Conservation (phyloP, 2,888 invertebrate genomes). For the Eremobia ochroleuca region DNA sequence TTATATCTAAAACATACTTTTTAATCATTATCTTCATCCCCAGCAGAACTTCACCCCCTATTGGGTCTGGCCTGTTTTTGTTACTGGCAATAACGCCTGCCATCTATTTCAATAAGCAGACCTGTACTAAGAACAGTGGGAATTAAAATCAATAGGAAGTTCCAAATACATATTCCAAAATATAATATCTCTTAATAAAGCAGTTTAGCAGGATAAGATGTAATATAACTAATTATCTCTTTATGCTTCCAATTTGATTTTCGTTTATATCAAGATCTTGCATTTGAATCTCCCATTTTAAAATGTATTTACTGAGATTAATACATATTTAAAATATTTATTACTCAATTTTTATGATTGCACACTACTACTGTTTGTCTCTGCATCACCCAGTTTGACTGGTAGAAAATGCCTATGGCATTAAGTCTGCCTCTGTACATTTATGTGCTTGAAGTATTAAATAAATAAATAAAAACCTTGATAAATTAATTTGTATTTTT, state of each 20-base stretch:
- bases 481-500: neutral
- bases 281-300: neutral
- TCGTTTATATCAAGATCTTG: neutral
- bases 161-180: neutral
- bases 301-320: neutral
- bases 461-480: no score
- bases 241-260: slow-evolving; percentile 1
- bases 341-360: no score
- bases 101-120: no score
- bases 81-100: no score
- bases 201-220: neutral
- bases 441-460: no score
- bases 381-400: no score
- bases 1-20: neutral
- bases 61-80: neutral
- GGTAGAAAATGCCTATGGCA: no score
- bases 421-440: no score
- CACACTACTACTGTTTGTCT: no score
- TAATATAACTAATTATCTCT: neutral
- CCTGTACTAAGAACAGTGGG: neutral
- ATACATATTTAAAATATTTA: no score
- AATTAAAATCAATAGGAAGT: neutral
- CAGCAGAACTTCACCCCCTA: neutral
- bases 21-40: neutral
- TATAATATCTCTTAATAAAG: neutral